phyloP scores from a whole-genome alignment of 2,888 invertebrate genomes.

The Esperia sulphurella region DNA sequence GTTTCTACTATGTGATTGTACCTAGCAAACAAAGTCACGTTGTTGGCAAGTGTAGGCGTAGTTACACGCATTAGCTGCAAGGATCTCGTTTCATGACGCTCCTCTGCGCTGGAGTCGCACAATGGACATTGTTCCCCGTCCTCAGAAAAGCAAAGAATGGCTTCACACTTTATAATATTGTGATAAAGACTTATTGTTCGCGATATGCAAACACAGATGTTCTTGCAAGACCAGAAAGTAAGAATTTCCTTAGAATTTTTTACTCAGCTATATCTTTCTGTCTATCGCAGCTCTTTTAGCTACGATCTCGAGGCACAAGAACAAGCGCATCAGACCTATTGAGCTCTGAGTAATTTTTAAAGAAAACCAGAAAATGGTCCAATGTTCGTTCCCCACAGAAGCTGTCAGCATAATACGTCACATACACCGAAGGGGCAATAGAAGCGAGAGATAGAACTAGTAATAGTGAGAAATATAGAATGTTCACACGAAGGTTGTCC shows the following conservation, averaged over 20 bases:
- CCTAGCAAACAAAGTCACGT: slow-evolving; percentile 16
- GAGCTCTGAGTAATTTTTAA: slow-evolving; percentile 19
- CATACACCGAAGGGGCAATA: slow-evolving; percentile 48
- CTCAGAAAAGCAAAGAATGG: slow-evolving; percentile 53
- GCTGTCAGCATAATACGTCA: slow-evolving; percentile 37
- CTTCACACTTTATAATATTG: slow-evolving; percentile 33
- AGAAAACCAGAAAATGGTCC: slow-evolving; percentile 35
- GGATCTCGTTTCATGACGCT: slow-evolving; percentile 54
- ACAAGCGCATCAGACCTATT: slow-evolving; percentile 16
- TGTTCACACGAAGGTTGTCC: slow-evolving; percentile 16
- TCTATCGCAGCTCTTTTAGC: background rate
- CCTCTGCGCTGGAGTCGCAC: slow-evolving; percentile 42
- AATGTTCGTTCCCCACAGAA: slow-evolving; percentile 47
- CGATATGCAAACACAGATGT: slow-evolving; percentile 40
- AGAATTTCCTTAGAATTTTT: too few relatives aligned
- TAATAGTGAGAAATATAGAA: slow-evolving; percentile 37
- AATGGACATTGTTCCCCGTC: slow-evolving; percentile 63
- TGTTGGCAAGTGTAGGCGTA: slow-evolving; percentile 17
- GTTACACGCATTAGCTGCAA: slow-evolving; percentile 21
- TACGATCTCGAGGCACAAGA: slow-evolving; percentile 15
- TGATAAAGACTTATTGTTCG: slow-evolving; percentile 54
- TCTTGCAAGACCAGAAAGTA: slow-evolving; percentile 5
- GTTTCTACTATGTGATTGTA: too few relatives aligned
- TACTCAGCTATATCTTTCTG: too few relatives aligned
- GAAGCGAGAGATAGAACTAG: slow-evolving; percentile 40